Evolutionary conservation across 1,140 invertebrate species (phyloP).

Genomic region (Mycetomoellerius zeteki): DNA sequence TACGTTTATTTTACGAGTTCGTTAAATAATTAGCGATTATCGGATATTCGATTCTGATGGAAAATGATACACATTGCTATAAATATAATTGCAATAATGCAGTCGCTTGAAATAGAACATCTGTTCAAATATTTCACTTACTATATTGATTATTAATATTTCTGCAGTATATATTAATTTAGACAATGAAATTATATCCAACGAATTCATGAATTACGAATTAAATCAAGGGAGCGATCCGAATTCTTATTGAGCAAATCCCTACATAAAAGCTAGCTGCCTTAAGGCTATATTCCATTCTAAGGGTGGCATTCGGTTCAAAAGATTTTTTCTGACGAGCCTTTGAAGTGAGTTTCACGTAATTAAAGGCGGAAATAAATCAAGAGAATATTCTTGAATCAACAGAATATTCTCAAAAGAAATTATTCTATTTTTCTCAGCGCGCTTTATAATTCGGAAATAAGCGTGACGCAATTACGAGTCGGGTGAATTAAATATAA

Average conservation of each 20-base stretch:
- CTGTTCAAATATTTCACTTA: neutral
- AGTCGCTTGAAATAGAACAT: neutral
- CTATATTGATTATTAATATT: neutral
- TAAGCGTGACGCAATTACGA: neutral
- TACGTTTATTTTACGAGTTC: neutral
- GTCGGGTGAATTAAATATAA: neutral
- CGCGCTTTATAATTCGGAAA: neutral
- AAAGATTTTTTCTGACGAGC: constrained; percentile 9
- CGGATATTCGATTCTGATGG: neutral
- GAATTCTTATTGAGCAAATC: neutral
- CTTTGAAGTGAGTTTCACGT: neutral
- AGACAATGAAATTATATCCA: neutral
- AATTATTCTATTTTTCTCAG: neutral
- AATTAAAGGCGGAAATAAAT: neutral
- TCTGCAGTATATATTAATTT: neutral
- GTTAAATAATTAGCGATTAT: constrained; percentile 6
- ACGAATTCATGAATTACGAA: neutral
- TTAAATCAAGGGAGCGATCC: neutral
- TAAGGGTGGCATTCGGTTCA: neutral
- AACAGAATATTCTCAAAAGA: neutral
- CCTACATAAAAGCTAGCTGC: neutral
- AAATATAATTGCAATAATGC: constrained; percentile 9
- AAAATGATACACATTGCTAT: neutral
- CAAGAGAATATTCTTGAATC: neutral
- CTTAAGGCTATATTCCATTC: neutral